Conservation (phyloP, 2,113 vertebrate species). For the Stigmatopora argus region DNA sequence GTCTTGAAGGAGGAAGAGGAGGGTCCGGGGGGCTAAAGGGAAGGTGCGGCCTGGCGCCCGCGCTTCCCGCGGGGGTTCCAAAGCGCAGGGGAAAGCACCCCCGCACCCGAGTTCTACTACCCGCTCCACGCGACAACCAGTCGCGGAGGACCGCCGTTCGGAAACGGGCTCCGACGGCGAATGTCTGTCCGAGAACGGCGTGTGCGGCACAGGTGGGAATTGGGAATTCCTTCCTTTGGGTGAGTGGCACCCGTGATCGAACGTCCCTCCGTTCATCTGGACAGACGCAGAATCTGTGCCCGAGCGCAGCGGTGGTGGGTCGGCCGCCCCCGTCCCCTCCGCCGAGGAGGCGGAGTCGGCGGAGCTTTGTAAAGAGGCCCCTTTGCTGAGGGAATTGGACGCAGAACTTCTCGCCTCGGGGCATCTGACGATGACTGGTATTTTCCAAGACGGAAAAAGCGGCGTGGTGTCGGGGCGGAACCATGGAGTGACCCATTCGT, state of each 20-base stretch:
- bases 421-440: slow-evolving; percentile 66
- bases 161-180: slow-evolving; percentile 32
- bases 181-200: neutral
- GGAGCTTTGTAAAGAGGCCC: slow-evolving; percentile 25
- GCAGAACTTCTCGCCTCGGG: slow-evolving; percentile 71
- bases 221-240: neutral
- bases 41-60: slow-evolving; percentile 60
- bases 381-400: slow-evolving; percentile 63
- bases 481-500: neutral
- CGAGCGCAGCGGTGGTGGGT: slow-evolving; percentile 40
- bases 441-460: neutral
- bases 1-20: slow-evolving; percentile 69
- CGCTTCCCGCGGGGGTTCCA: slow-evolving; percentile 49
- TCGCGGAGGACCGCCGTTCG: slow-evolving; percentile 27
- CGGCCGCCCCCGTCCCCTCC: slow-evolving; percentile 44
- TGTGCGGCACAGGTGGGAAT: slow-evolving; percentile 51
- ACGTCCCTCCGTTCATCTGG: slow-evolving; percentile 15
- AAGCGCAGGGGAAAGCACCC: slow-evolving; percentile 52
- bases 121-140: slow-evolving; percentile 28
- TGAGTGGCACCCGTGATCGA: neutral
- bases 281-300: slow-evolving; percentile 39
- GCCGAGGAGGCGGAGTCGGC: slow-evolving; percentile 23
- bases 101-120: slow-evolving; percentile 23
- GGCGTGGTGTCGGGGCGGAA: no score
- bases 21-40: slow-evolving; percentile 67